phyloP scores from a whole-genome alignment of 2,888 invertebrate species.

The Acleris laterana region DNA sequence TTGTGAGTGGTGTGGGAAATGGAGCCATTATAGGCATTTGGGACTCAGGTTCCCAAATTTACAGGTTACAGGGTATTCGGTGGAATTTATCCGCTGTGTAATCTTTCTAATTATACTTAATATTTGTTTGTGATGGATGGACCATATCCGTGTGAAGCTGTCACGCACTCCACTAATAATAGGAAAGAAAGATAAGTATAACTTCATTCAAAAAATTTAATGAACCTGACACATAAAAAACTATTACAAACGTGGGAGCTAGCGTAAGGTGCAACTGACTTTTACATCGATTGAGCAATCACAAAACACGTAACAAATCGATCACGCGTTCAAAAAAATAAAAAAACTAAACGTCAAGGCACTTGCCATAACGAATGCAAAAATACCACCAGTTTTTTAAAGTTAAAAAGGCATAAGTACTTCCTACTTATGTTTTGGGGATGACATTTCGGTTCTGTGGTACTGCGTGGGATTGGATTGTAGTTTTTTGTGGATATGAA shows the following conservation, averaged over 20 bases:
- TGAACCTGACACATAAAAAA: background rate
- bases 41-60: too few relatives aligned
- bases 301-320: constrained; percentile 76
- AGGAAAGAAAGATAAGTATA: too few relatives aligned
- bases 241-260: constrained; percentile 63
- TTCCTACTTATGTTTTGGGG: background rate
- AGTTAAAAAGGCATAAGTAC: constrained; percentile 19
- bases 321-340: constrained; percentile 54
- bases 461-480: constrained; percentile 64
- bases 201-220: background rate
- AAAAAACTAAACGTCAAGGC: constrained; percentile 5
- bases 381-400: constrained; percentile 8
- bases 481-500: constrained; percentile 62
- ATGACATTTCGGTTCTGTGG: constrained; percentile 45
- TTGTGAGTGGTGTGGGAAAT: too few relatives aligned
- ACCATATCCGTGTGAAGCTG: too few relatives aligned
- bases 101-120: too few relatives aligned
- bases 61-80: too few relatives aligned
- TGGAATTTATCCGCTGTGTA: too few relatives aligned
- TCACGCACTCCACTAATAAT: too few relatives aligned
- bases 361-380: constrained; percentile 26
- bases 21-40: too few relatives aligned
- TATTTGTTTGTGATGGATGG: too few relatives aligned
- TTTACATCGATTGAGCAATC: constrained; percentile 64
- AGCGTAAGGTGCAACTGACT: constrained; percentile 55